Evolutionary conservation across 2,888 invertebrate species (phyloP).

Genomic region (Lasioglossum zephyrum): DNA sequence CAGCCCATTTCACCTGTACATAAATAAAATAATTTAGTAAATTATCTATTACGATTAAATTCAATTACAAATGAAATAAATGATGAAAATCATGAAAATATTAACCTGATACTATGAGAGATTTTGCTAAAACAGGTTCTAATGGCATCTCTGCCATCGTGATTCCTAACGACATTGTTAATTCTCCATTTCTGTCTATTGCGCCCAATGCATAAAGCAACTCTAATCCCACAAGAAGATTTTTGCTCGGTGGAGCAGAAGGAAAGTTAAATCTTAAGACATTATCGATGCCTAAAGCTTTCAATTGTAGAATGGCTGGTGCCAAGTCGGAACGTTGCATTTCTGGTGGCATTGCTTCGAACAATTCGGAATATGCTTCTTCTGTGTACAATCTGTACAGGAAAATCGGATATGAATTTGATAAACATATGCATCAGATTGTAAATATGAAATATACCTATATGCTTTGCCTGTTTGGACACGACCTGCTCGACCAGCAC

Average conservation of each 20-base stretch:
- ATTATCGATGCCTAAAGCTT: conserved; percentile 97
- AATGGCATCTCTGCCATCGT: conserved; percentile 97
- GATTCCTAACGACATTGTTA: conserved; percentile 92
- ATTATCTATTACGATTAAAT: neutral
- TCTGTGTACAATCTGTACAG: conserved; percentile 90
- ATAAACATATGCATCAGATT: neutral
- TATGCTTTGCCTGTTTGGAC: conserved; percentile 93
- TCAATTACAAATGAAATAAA: neutral
- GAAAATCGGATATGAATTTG: conserved; percentile 5
- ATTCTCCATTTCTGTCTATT: conserved; percentile 90
- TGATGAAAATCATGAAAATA: neutral
- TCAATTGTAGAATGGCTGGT: conserved; percentile 93
- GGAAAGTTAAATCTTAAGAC: conserved; percentile 96
- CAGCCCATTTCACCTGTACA: conserved; percentile 92
- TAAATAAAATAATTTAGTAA: conserved; percentile 3
- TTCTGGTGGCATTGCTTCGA: conserved; percentile 93
- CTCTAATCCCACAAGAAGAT: conserved; percentile 93
- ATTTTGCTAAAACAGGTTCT: conserved; percentile 93
- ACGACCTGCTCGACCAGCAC: conserved; percentile 97
- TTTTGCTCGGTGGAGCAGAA: conserved; percentile 95
- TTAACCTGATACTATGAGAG: conserved; percentile 90
- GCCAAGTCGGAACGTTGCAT: conserved; percentile 96
- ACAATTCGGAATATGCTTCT: conserved; percentile 89
- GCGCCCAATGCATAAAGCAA: conserved; percentile 94
- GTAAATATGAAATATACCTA: conserved; percentile 84